A percentile compares a stretch with the other conserved stretches of the same genome.
Conservation (phyloP, 2,113 vertebrate genomes). For the Hiodon alosoides region DNA sequence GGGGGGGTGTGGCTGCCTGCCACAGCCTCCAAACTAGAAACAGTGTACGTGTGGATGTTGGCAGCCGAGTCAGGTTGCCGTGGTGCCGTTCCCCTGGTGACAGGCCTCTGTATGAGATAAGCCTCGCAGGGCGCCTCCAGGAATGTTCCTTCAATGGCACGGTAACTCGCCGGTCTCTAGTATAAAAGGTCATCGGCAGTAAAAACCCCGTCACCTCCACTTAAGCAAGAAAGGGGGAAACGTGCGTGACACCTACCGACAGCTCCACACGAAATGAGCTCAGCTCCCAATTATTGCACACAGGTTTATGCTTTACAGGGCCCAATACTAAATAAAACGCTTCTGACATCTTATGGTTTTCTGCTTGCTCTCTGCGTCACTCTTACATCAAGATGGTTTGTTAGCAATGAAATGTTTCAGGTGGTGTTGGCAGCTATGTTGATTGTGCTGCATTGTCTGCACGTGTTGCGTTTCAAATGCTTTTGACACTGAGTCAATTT, state of each 20-base stretch:
- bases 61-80: slow-evolving; percentile 33
- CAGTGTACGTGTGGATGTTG: slow-evolving; percentile 12
- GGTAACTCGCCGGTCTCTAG: slow-evolving; percentile 37
- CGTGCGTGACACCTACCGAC: slow-evolving; percentile 8
- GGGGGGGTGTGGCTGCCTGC: too few relatives aligned
- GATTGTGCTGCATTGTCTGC: slow-evolving; percentile 22
- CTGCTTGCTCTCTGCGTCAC: background rate
- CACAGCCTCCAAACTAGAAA: background rate
- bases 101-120: slow-evolving; percentile 44
- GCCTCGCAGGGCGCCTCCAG: slow-evolving; percentile 68
- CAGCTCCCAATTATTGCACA: background rate
- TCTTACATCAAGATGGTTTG: background rate
- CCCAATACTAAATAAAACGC: background rate
- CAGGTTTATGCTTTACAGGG: background rate
- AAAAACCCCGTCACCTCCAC: slow-evolving; percentile 63
- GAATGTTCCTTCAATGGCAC: slow-evolving; percentile 60
- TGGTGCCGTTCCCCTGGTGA: slow-evolving; percentile 44
- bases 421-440: background rate
- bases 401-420: background rate
- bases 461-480: slow-evolving; percentile 30
- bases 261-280: slow-evolving; percentile 15
- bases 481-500: slow-evolving; percentile 39
- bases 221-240: slow-evolving; percentile 42
- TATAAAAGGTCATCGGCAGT: slow-evolving; percentile 47
- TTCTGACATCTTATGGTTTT: background rate